Conservation (phyloP, 2,797 vertebrate genomes). For the Hydrocynus forskahlii region DNA sequence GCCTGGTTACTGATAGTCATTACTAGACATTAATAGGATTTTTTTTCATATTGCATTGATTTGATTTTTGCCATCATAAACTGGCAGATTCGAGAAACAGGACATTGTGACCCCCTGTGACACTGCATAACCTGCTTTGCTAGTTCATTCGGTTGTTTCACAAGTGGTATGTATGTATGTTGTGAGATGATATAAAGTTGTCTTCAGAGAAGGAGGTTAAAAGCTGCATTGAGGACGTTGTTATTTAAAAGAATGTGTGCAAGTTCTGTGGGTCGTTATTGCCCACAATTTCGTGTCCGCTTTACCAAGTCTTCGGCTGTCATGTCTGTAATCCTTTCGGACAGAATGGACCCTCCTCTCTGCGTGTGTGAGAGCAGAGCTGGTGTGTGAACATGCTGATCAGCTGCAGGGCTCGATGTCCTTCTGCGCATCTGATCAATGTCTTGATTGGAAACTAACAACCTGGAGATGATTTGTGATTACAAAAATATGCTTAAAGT, state of each 20-base stretch:
- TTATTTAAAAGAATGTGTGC: background rate
- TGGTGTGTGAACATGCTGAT: conserved; percentile 5
- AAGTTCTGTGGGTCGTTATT: background rate
- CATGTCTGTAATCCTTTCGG: conserved; percentile 1
- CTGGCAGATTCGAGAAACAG: no score
- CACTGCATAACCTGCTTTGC: no score
- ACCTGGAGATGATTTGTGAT: background rate
- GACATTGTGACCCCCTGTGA: no score
- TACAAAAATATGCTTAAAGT: background rate
- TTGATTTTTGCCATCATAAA: no score
- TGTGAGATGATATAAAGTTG: background rate
- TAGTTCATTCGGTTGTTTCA: no score
- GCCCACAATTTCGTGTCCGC: background rate
- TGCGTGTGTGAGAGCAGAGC: background rate
- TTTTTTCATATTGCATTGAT: no score
- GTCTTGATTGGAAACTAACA: background rate
- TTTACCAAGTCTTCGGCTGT: background rate
- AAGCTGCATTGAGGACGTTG: background rate
- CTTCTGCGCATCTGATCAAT: background rate
- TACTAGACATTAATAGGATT: no score
- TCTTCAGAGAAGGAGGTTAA: background rate
- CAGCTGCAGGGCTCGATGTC: conserved; percentile 8
- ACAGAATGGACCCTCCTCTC: background rate
- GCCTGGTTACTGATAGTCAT: no score
- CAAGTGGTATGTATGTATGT: background rate